Percentiles rank a stretch among this genome's conserved stretches.
phyloP scores from a whole-genome alignment of 2,888 invertebrate species.

The Meiosimyza decipiens region DNA sequence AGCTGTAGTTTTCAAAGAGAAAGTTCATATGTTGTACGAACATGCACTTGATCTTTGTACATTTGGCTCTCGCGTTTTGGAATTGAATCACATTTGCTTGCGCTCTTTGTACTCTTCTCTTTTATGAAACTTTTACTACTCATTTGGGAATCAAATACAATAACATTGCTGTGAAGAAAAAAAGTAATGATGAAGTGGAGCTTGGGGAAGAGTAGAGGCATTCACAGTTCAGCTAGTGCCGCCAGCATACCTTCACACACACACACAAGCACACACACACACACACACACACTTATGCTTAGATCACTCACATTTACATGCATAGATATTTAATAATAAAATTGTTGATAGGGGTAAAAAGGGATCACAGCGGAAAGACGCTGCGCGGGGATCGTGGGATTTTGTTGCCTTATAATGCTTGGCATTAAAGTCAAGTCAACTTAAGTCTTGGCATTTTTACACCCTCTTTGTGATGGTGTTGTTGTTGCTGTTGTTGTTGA shows the following conservation, averaged over 20 bases:
- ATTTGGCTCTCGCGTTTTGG: no score
- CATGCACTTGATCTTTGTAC: no score
- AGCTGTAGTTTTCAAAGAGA: no score
- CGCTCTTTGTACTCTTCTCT: no score
- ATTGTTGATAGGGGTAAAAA: background rate
- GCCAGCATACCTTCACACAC: slow-evolving; percentile 9
- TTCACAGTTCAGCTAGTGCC: background rate
- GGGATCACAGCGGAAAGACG: slow-evolving; percentile 1
- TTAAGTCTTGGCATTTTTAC: background rate
- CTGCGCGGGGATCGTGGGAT: slow-evolving; percentile 13
- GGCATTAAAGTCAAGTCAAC: background rate
- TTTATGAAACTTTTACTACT: no score
- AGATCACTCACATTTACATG: background rate
- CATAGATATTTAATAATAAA: background rate
- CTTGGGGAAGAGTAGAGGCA: background rate
- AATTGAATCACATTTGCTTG: no score
- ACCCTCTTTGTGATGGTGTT: slow-evolving; percentile 1
- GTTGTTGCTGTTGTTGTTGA: background rate
- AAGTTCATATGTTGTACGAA: no score
- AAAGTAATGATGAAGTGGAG: background rate
- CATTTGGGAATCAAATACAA: no score
- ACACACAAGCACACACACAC: background rate
- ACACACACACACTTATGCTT: background rate
- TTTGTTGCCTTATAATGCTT: slow-evolving; percentile 10
- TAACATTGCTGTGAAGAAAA: background rate